Percentiles rank a stretch among this genome's conserved stretches.
Evolutionary conservation across 2,113 vertebrate species (phyloP).

Genomic region (Aspiorhynchus laticeps): DNA sequence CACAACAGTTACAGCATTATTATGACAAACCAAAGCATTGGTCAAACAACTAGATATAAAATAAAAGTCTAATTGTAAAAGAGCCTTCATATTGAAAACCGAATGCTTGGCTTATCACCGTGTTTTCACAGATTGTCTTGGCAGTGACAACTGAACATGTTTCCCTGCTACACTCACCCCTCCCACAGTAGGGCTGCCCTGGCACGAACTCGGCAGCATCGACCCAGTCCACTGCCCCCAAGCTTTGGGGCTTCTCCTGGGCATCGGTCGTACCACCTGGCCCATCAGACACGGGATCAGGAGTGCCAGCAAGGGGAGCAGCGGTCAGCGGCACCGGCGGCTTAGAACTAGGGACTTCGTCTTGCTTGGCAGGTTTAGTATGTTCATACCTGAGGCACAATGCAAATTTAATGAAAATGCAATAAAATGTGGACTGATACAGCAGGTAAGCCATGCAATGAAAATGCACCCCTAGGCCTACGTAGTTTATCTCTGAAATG

Average conservation of each 20-base stretch:
- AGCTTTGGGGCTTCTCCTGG: conserved; percentile 60
- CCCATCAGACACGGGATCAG: conserved; percentile 74
- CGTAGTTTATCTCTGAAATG: neutral
- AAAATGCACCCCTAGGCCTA: neutral
- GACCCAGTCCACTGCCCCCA: conserved; percentile 90
- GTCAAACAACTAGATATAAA: neutral
- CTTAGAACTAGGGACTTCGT: conserved; percentile 76
- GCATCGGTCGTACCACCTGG: conserved; percentile 71
- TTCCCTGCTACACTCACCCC: conserved; percentile 78
- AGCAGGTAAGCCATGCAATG: neutral
- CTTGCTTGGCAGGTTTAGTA: conserved; percentile 86
- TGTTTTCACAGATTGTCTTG: neutral
- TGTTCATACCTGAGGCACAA: conserved; percentile 85
- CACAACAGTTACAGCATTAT: neutral
- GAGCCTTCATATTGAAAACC: neutral
- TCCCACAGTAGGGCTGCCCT: conserved; percentile 96
- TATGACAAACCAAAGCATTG: neutral
- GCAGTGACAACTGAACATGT: neutral
- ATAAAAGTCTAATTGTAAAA: neutral
- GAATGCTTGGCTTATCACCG: neutral
- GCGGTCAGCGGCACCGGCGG: conserved; percentile 69
- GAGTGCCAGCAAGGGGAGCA: conserved; percentile 71
- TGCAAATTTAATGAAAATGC: neutral
- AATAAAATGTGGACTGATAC: neutral
- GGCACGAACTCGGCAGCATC: conserved; percentile 97